Evolutionary conservation across 2,113 vertebrate species (phyloP).

Genomic region (Eurystomus gularis): DNA sequence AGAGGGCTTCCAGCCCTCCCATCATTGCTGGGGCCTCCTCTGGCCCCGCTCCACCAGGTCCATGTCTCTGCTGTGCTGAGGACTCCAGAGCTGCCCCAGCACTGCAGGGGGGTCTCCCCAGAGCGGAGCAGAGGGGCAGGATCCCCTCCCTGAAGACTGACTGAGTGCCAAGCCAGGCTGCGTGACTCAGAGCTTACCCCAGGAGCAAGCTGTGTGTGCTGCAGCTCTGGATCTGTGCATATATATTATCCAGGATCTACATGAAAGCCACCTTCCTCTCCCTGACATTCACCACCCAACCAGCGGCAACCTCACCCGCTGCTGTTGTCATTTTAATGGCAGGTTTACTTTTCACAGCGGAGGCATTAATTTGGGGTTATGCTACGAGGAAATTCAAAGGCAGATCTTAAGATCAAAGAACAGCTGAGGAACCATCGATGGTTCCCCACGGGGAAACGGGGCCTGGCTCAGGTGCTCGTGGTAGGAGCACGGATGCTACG

Average conservation of each 20-base stretch:
- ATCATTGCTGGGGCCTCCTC: no score
- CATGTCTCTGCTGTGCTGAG: background rate
- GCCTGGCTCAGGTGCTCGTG: fast-evolving
- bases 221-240: fast-evolving
- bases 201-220: background rate
- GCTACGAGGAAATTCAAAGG: background rate
- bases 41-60: no score
- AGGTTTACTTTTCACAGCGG: background rate
- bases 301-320: background rate
- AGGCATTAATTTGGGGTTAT: background rate
- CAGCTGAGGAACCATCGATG: background rate
- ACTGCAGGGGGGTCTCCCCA: background rate
- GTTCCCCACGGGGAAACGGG: fast-evolving
- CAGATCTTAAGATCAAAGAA: background rate
- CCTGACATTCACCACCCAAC: background rate
- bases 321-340: conserved; percentile 19
- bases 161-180: background rate
- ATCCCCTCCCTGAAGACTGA: background rate
- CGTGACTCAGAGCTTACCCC: background rate
- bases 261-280: background rate
- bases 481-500: fast-evolving
- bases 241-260: background rate
- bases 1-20: background rate
- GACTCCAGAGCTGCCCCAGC: background rate
- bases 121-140: background rate